Base-by-base conservation (phyloP, 2,797 vertebrate genomes). In the Enteromius anoplus region DNA sequence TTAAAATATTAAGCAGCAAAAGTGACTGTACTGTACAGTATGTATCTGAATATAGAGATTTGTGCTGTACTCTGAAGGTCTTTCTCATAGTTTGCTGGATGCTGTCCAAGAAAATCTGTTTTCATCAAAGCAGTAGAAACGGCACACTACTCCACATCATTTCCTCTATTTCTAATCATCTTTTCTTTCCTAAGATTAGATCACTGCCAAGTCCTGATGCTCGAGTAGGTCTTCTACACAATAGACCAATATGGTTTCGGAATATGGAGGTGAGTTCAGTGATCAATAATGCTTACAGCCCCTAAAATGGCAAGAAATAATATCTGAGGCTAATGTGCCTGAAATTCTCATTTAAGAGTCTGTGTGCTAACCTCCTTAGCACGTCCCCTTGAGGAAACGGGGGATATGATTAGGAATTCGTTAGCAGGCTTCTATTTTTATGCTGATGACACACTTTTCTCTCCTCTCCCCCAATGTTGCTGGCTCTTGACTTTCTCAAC, bases 391-490 rank as follows among this genome's bases (percentile, higher is more conserved):
- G 92, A 93, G 95, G 92, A 93, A 92, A 91, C 62, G 85, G 86
- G 89, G 91, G 91, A 92, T 93, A 94, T 94, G 93, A 95, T 94
- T 94, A 94, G 93, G 94, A 94, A 94, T 95, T 94, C 90, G 94
- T 94, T 95, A 93, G 93, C 88, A 69, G 90, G 92, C 91, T 94
- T 93, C 94, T 95, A 94, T 95, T 95, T 95, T 94, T 93, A 93
- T 94, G 93, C 93, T 94, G 94, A 95, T 95, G 95, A 94, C 94
- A 94, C 93, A 95, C 92, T 94, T 95, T 94, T 81, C 75, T 88
- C 78, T 81, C 78, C 60, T 58, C 40, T 81, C 82, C 82, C 79
- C 64, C 85, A 78, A 75, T 86, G 79, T 82, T 84, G 83, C 85
- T 85, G 34, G 53, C 86, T 78, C 82, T 68, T 80, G 78, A 71